Evolutionary conservation across 2,113 vertebrate genomes (phyloP).

Genomic region (Picathartes gymnocephalus): DNA sequence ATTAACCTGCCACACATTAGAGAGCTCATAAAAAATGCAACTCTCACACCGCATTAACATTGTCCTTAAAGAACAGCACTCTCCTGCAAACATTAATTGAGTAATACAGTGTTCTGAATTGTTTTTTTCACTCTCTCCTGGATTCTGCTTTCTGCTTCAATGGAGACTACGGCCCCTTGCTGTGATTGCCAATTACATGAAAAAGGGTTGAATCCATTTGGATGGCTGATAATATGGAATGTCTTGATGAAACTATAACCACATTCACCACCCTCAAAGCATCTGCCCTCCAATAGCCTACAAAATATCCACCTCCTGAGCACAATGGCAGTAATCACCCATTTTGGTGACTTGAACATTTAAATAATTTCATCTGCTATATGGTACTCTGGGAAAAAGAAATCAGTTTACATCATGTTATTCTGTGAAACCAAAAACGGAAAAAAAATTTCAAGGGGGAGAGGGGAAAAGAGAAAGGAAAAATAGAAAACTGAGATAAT

Average conservation of each 20-base stretch:
- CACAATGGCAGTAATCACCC: neutral
- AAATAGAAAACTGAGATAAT: neutral
- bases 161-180: neutral
- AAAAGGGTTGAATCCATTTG: constrained; percentile 8
- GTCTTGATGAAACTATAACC: constrained; percentile 4
- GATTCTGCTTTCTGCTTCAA: neutral
- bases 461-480: neutral
- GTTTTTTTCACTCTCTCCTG: neutral
- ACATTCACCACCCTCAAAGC: neutral
- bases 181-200: constrained; percentile 32
- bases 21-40: neutral
- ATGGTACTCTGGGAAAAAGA: neutral
- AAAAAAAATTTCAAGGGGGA: neutral
- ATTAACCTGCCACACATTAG: neutral
- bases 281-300: neutral
- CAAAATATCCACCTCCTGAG: neutral
- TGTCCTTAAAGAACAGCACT: neutral
- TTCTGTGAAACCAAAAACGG: neutral
- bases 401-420: neutral
- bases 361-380: neutral
- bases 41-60: neutral
- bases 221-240: neutral
- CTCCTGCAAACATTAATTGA: constrained; percentile 11
- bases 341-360: neutral
- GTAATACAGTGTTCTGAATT: neutral